A percentile compares a stretch with the other conserved stretches of the same genome.
phyloP scores from a whole-genome alignment of 2,888 invertebrate genomes.

The Ochropleura leucogaster region DNA sequence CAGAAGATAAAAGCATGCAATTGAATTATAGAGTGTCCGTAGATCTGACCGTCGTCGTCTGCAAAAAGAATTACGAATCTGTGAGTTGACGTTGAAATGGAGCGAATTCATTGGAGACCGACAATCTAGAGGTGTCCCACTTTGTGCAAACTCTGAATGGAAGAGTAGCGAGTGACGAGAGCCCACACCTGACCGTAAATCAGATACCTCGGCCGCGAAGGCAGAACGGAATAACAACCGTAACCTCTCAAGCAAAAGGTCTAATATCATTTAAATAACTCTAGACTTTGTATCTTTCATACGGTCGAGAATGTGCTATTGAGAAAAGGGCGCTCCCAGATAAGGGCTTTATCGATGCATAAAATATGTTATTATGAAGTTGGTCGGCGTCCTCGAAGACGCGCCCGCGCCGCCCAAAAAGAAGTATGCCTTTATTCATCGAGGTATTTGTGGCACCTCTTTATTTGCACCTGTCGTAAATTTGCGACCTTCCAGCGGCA shows the following conservation, averaged over 20 bases:
- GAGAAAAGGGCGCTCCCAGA: constrained; percentile 85
- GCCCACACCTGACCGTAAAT: constrained; percentile 84
- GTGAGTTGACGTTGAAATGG: constrained; percentile 69
- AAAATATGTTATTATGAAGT: constrained; percentile 88
- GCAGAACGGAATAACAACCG: constrained; percentile 72
- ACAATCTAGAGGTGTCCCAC: constrained; percentile 81
- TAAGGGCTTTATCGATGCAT: constrained; percentile 88
- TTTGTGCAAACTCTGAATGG: constrained; percentile 84
- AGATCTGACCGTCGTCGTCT: constrained; percentile 32
- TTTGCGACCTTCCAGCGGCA: constrained; percentile 70
- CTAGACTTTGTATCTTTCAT: constrained; percentile 77
- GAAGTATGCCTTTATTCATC: constrained; percentile 76
- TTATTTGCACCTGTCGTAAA: constrained; percentile 84
- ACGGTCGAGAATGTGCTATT: constrained; percentile 81
- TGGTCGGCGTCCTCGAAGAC: constrained; percentile 74
- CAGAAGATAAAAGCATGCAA: constrained; percentile 39
- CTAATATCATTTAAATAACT: constrained; percentile 66
- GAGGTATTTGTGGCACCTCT: constrained; percentile 79
- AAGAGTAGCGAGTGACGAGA: constrained; percentile 77
- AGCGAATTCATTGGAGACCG: constrained; percentile 74
- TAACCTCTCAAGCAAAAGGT: constrained; percentile 72
- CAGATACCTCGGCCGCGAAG: constrained; percentile 73
- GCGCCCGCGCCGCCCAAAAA: constrained; percentile 68
- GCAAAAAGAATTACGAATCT: constrained; percentile 57
- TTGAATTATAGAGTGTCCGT: constrained; percentile 39